Percentiles rank a stretch among this genome's conserved stretches.
phyloP scores from a whole-genome alignment of 1,140 invertebrate genomes.

The Zaprionus taronus region DNA sequence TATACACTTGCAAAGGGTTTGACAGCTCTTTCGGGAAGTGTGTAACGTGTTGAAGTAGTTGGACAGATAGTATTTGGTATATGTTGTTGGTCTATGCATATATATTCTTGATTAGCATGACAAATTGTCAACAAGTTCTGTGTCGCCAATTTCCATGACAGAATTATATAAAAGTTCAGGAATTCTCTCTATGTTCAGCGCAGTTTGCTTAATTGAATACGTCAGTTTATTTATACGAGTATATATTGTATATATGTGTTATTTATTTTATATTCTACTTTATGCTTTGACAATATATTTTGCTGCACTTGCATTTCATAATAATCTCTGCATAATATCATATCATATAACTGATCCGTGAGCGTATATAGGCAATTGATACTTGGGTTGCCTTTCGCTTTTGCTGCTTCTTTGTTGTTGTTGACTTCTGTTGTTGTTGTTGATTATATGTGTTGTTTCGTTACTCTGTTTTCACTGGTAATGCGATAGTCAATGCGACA shows the following conservation, averaged over 20 bases:
- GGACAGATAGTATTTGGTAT: background rate
- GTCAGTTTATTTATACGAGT: no score
- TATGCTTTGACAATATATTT: no score
- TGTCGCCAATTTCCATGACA: background rate
- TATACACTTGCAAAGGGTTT: slow-evolving; percentile 2
- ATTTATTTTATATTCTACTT: no score
- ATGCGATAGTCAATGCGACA: slow-evolving; percentile 59
- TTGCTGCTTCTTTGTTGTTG: slow-evolving; percentile 4
- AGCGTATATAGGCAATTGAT: slow-evolving; percentile 2
- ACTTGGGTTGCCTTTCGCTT: background rate
- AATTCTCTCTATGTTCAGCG: no score
- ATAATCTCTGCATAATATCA: background rate
- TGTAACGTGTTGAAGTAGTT: background rate
- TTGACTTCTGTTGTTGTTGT: slow-evolving; percentile 12
- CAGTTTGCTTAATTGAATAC: no score
- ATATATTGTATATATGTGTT: no score
- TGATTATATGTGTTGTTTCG: slow-evolving; percentile 17
- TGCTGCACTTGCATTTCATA: background rate
- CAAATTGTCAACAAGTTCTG: background rate
- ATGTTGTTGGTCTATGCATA: background rate
- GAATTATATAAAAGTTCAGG: background rate
- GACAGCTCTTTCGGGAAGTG: background rate
- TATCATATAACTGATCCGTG: background rate
- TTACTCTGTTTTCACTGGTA: slow-evolving; percentile 43
- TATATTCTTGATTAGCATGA: slow-evolving; percentile 6